Evolutionary conservation across 2,797 vertebrate genomes (phyloP).

Genomic region (Pseudopleuronectes americanus): DNA sequence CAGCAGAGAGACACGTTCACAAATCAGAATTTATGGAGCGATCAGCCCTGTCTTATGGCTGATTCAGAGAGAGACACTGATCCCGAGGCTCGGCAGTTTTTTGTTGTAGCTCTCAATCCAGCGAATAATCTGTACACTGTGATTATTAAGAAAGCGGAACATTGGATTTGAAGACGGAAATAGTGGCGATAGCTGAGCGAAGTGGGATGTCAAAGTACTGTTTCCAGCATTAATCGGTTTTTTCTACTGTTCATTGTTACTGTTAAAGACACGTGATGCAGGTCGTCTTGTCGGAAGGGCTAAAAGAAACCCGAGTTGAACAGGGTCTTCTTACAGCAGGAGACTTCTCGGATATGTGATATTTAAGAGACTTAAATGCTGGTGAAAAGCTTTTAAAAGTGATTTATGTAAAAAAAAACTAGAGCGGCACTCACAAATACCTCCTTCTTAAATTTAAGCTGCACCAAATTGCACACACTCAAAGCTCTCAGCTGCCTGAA

Average conservation of each 20-base stretch:
- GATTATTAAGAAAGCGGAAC: constrained; percentile 46
- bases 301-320: constrained; percentile 29
- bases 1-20: constrained; percentile 51
- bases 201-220: constrained; percentile 32
- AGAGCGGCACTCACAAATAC: too few relatives aligned
- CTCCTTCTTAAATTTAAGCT: too few relatives aligned
- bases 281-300: too few relatives aligned
- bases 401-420: too few relatives aligned
- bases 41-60: constrained; percentile 49
- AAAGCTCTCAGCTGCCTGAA: too few relatives aligned
- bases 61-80: constrained; percentile 50
- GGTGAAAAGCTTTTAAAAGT: constrained; percentile 11
- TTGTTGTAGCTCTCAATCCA: constrained; percentile 46
- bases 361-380: constrained; percentile 9
- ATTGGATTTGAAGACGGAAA: constrained; percentile 50
- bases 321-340: constrained; percentile 19
- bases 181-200: constrained; percentile 23
- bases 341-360: constrained; percentile 21
- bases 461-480: too few relatives aligned
- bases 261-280: constrained; percentile 17
- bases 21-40: constrained; percentile 63
- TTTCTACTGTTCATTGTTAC: neutral
- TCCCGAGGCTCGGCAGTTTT: constrained; percentile 40
- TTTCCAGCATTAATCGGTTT: neutral
- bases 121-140: constrained; percentile 27